Base-by-base conservation (phyloP, 2,113 vertebrate genomes). In the Etia nguti region DNA sequence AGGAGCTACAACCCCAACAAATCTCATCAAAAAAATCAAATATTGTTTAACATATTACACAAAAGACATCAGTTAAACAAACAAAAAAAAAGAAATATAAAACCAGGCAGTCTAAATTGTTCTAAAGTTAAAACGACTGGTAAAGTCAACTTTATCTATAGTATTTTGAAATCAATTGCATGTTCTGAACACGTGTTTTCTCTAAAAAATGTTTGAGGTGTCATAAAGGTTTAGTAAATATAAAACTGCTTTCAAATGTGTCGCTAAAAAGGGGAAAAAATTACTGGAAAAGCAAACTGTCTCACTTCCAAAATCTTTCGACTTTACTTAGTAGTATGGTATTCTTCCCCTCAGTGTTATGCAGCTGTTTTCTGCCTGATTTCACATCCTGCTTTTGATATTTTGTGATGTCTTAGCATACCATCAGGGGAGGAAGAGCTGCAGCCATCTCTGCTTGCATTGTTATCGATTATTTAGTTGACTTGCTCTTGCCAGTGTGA, bases 391-490 rank as follows among this genome's bases (percentile, higher is more conserved):
- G 89, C 81, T 86, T 91, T 93, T 96, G 87, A 96, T 96, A 29
- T 89, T 93, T 77, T 79, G 86, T 92, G 94, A 96, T 88, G 91
- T 95, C 95, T 96, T 95, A 90, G 59, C 95, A 94, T 92, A 79
- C 89, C 94, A 91, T 24, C 24, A 79, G 86, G 70, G 89, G 92
- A 93, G 94, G 93, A 95, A 94, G 73, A 70, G 89, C 94, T 60
- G 88, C 7, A 89, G 92, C 87, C 85, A 57, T 86, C 93, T 88
- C 60, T 94, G 94, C 91, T 59, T 80, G 85, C 95, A 95, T 95
- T 97, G 96, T 96, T 92, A 92, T 29, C 24, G 88, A 96, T 97
- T 96, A 92, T 96, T 94, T 91, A 90, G 96, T 90, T 95, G 94
- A 96, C 93, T 89, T 82, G 93, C 91, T 96, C 93, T 90, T 3